These are phyloP conservation scores for Calyptomena viridis DNA, from an alignment of 2,113 vertebrate genomes.

Conservation along the genomic window DNA sequence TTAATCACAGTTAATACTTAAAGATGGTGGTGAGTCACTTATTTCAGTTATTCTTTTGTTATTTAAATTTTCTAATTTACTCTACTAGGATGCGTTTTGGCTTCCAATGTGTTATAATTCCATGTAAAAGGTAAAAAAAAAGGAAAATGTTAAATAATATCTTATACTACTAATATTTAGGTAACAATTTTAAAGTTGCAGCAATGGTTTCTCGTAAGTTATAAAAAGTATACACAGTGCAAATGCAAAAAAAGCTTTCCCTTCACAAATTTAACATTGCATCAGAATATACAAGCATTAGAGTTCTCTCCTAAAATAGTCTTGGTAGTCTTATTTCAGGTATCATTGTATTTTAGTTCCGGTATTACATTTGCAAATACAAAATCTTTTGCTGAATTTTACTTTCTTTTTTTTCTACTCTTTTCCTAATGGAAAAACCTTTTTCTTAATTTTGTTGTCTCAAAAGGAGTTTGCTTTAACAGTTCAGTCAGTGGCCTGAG, in stretches of 20 bases:
- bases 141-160: neutral
- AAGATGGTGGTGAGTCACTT: neutral
- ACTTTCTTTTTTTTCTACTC: neutral
- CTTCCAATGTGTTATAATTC: neutral
- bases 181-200: neutral
- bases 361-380: neutral
- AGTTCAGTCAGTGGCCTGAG: neutral
- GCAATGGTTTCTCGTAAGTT: neutral
- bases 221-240: accelerated
- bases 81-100: neutral
- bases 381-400: neutral
- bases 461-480: neutral
- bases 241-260: neutral
- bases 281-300: neutral
- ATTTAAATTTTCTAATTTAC: neutral
- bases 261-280: neutral
- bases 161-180: neutral
- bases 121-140: neutral
- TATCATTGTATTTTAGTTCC: accelerated
- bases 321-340: neutral
- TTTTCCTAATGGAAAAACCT: neutral
- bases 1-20: neutral
- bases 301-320: neutral
- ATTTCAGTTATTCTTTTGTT: neutral
- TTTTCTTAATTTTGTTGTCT: neutral